phyloP scores from a whole-genome alignment of 2,113 vertebrate genomes.

The Myrmecophaga tridactyla region DNA sequence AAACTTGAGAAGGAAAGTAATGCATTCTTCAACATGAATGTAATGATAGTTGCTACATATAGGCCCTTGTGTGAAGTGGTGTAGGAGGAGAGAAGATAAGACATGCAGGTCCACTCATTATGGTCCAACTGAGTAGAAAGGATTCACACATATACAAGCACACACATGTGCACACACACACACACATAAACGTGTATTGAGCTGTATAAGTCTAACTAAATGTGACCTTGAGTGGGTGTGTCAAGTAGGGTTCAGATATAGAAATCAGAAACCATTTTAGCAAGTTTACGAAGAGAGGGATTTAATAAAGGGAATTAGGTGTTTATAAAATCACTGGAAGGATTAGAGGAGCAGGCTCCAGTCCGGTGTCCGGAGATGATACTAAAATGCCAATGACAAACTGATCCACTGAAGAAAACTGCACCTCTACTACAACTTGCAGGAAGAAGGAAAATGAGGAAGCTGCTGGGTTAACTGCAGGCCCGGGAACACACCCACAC shows the following conservation, averaged over 20 bases:
- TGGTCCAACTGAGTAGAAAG: neutral
- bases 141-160: neutral
- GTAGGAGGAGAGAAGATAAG: neutral
- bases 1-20: neutral
- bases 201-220: neutral
- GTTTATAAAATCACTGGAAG: neutral
- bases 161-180: neutral
- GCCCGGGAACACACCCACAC: neutral
- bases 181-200: neutral
- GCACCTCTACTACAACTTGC: neutral
- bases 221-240: neutral
- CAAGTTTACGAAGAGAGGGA: neutral
- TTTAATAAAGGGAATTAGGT: neutral
- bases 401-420: neutral
- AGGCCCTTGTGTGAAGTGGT: neutral
- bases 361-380: neutral
- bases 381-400: neutral
- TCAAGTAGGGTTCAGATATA: neutral
- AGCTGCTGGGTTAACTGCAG: neutral
- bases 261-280: neutral
- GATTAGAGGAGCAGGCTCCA: neutral
- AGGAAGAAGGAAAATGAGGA: neutral
- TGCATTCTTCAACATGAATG: slow-evolving; percentile 32
- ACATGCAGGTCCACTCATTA: neutral
- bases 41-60: neutral